These are phyloP conservation scores for Ennomos fuscantarius DNA, from an alignment of 2,888 invertebrate species.

Conservation along the genomic window DNA sequence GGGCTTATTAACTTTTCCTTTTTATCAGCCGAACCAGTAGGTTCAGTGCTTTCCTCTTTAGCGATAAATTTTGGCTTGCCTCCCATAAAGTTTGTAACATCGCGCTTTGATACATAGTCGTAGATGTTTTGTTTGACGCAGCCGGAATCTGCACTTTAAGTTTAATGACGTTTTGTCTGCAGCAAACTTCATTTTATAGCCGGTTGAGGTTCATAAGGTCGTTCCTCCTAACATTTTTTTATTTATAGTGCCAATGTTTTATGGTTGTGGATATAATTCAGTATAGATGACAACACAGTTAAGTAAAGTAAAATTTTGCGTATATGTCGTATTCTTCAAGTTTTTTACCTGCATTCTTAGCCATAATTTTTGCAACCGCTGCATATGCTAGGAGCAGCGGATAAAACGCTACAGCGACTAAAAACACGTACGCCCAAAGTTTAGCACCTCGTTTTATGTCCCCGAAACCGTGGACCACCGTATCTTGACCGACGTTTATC, in stretches of 20 bases:
- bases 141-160: conserved; percentile 32
- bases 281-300: too few species aligned
- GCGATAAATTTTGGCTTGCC: conserved; percentile 41
- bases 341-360: conserved; percentile 54
- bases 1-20: conserved; percentile 8
- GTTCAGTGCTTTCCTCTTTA: conserved; percentile 34
- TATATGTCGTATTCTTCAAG: too few species aligned
- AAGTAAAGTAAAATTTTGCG: too few species aligned
- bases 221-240: not conserved
- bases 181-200: conserved; percentile 9
- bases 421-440: conserved; percentile 69
- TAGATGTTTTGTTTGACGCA: conserved; percentile 31
- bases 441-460: conserved; percentile 65
- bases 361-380: conserved; percentile 50
- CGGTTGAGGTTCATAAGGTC: conserved; percentile 1
- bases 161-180: conserved; percentile 27
- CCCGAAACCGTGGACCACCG: conserved; percentile 70
- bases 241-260: not conserved
- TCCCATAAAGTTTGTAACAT: conserved; percentile 40
- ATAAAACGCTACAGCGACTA: conserved; percentile 62
- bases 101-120: conserved; percentile 33
- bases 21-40: conserved; percentile 34
- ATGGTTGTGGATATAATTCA: too few species aligned
- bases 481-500: conserved; percentile 67
- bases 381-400: conserved; percentile 61